A percentile compares a stretch with the other conserved stretches of the same genome.
phyloP scores from a whole-genome alignment of 2,797 vertebrate species.

The Aeoliscus strigatus region DNA sequence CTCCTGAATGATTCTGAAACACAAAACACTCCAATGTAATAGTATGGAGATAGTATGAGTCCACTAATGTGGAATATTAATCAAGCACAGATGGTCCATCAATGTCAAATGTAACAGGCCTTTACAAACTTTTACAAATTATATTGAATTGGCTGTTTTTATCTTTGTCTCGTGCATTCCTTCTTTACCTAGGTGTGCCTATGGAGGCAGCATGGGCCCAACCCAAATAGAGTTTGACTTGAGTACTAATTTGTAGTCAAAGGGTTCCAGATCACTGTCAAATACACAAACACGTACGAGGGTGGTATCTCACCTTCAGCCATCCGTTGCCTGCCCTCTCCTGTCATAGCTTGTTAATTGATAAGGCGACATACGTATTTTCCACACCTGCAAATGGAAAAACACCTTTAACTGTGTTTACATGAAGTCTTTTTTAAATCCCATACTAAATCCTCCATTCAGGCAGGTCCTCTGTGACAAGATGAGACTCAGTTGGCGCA shows the following conservation, averaged over 20 bases:
- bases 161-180: neutral
- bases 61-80: neutral
- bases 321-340: conserved; percentile 8
- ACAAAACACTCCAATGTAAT: conserved; percentile 9
- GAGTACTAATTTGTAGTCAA: neutral
- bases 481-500: too few relatives aligned
- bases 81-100: neutral
- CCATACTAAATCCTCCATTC: too few relatives aligned
- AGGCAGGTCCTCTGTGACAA: too few relatives aligned
- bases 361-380: conserved; percentile 77
- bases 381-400: conserved; percentile 71
- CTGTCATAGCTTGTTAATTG: conserved; percentile 70
- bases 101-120: neutral
- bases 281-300: neutral
- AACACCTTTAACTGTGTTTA: conserved; percentile 1
- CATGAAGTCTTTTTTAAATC: neutral
- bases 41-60: too few relatives aligned
- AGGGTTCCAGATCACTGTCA: neutral
- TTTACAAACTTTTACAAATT: neutral
- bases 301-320: conserved; percentile 34
- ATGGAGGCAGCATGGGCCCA: too few relatives aligned
- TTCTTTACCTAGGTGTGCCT: too few relatives aligned
- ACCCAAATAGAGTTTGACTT: too few relatives aligned
- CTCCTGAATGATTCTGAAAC: conserved; percentile 6
- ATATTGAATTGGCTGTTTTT: too few relatives aligned